Evolutionary conservation across 2,113 vertebrate genomes (phyloP).

Genomic region (Rhea americana): DNA sequence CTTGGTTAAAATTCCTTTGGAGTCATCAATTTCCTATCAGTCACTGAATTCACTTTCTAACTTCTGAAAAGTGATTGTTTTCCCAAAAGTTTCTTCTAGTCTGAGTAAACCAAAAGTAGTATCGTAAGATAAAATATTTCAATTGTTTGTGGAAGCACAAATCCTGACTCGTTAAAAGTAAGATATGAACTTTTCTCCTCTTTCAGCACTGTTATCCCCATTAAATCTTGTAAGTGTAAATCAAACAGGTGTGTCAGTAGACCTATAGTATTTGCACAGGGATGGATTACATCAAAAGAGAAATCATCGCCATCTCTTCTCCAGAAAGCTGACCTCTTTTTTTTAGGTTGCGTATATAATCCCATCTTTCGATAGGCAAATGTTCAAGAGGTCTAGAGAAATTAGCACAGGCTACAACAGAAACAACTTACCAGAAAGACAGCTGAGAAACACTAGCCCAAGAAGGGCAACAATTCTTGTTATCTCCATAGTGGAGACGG

Average conservation of each 20-base stretch:
- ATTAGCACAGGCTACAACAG: neutral
- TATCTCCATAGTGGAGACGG: neutral
- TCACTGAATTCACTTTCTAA: neutral
- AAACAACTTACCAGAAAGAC: constrained; percentile 42
- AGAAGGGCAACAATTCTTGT: constrained; percentile 11
- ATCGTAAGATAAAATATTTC: neutral
- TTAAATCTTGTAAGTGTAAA: neutral
- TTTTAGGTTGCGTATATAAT: neutral
- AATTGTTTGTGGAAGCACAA: neutral
- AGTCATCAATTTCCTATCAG: neutral
- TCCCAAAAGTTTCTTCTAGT: neutral
- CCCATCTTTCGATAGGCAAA: neutral
- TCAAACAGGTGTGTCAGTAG: neutral
- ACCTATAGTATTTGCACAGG: neutral
- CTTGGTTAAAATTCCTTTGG: neutral
- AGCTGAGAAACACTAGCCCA: constrained; percentile 40
- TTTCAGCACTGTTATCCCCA: neutral
- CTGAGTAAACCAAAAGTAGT: neutral
- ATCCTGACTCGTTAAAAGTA: neutral
- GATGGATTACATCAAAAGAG: neutral
- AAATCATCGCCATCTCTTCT: neutral
- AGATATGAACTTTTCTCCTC: neutral
- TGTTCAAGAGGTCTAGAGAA: neutral
- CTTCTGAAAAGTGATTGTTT: neutral
- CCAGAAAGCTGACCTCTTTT: neutral